Evolutionary conservation across 2,797 vertebrate genomes (phyloP), one percentile per base, ranked within the genome.

Genomic region (Anguilla anguilla): DNA sequence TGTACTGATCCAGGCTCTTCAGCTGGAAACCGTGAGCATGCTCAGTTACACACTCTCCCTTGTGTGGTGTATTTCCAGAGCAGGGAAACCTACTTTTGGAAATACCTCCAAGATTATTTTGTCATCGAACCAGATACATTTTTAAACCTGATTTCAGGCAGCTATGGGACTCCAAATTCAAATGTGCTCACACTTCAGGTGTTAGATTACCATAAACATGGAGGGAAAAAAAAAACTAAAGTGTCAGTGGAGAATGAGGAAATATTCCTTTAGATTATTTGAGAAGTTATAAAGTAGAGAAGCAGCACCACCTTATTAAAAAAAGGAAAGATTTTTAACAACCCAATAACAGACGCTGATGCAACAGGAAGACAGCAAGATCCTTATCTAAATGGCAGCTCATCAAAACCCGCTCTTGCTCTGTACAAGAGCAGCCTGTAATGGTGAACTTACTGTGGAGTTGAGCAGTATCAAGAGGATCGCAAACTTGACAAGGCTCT

Each of bases 1-100:
- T 97, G 95, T 98, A 99, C 93, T 99, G 98, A 93, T 98, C 95
- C 0, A 98, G 88, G 92, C 99, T 99, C 95, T 99, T 99, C 90
- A 99, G 89, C 99, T 99, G 92, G 86, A 89, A 0, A 86, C 6
- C 79, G 11, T 39, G 84, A 46, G 2, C 9, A 35, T 49, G 57
- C 1, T 59, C 31, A 28, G 61, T 11, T 55, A 61, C 9, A 51
- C 25, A 84, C 61, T 49, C 22, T 67, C 22, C 64, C 22, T 57
- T 57, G 53, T 57, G 55, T 57, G 55, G 13, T 57, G 55, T 57
- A 57, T 57, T 57, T 57, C 5, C 59, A 19, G 19, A 25, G 17
- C 59, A 25, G 59, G 59, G 19, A 64, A 64, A 64, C 17, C 4
- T 4, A 22, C 59, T 61, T 59, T 22, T 17, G 51, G 51, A 53